These are phyloP conservation scores for Portevinia maculata DNA, from an alignment of 2,888 invertebrate species.

Conservation along the genomic window DNA sequence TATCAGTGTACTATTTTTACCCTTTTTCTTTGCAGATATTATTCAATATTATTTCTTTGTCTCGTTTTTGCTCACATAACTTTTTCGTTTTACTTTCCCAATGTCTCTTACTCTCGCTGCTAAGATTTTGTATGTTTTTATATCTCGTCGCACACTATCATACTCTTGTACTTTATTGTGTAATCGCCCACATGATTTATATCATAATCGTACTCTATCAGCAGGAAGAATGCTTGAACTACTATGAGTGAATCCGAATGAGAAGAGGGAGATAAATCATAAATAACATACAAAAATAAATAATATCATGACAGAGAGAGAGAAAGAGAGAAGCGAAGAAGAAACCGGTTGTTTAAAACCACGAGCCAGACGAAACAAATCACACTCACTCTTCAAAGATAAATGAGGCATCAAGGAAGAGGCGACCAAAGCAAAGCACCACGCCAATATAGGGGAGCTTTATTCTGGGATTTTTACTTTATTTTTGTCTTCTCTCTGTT, in stretches of 20 bases:
- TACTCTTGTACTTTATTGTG: conserved; percentile 67
- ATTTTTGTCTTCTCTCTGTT: conserved; percentile 1
- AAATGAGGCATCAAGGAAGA: conserved; percentile 35
- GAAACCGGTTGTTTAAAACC: conserved; percentile 52
- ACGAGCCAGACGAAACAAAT: conserved; percentile 60
- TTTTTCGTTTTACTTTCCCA: conserved; percentile 6
- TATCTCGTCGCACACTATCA: conserved; percentile 39
- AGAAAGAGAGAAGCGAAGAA: conserved; percentile 1
- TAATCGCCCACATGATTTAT: conserved; percentile 71
- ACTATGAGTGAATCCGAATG: conserved; percentile 17
- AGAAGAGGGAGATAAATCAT: conserved; percentile 36
- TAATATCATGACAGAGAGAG: conserved; percentile 2
- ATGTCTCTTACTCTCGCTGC: conserved; percentile 9
- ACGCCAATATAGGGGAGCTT: conserved; percentile 16
- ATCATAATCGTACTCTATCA: conserved; percentile 57
- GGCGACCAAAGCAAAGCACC: conserved; percentile 4
- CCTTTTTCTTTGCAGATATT: conserved; percentile 26
- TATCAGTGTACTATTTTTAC: conserved; percentile 8
- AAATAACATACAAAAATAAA: conserved; percentile 7
- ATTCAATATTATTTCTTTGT: conserved; percentile 37
- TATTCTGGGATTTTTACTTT: conserved; percentile 31
- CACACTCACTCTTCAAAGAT: conserved; percentile 48
- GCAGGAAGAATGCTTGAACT: conserved; percentile 38
- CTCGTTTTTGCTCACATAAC: conserved; percentile 5
- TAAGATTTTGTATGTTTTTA: conserved; percentile 23